phyloP scores from a whole-genome alignment of 2,113 vertebrate species.

The Stictonetta naevosa region DNA sequence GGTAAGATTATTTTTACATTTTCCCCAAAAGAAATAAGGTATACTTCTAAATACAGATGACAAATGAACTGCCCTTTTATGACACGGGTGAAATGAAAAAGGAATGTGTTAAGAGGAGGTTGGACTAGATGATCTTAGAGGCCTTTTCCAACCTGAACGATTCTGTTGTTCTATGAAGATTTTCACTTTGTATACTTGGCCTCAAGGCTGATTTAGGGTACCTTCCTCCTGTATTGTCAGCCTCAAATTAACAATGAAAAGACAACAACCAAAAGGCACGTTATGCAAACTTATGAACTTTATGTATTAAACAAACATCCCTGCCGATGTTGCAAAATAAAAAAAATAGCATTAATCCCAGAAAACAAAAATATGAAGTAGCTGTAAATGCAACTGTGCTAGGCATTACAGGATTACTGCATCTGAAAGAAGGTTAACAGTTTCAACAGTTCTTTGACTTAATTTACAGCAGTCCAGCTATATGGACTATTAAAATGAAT shows the following conservation, averaged over 20 bases:
- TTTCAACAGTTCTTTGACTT: neutral
- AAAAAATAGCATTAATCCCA: neutral
- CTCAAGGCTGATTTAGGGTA: slow-evolving; percentile 41
- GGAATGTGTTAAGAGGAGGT: neutral
- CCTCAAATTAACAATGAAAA: neutral
- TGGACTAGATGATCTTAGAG: too few species aligned
- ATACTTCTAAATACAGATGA: slow-evolving; percentile 33
- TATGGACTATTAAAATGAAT: neutral
- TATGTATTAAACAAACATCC: neutral
- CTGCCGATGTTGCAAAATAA: neutral
- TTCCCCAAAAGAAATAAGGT: slow-evolving; percentile 20
- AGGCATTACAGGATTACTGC: neutral
- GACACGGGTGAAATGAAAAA: slow-evolving; percentile 48
- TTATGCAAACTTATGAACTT: neutral
- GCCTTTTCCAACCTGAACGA: too few species aligned
- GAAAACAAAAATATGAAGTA: neutral
- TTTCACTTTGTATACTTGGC: slow-evolving; percentile 44
- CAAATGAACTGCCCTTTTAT: slow-evolving; percentile 33
- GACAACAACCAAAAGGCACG: neutral
- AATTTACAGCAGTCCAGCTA: neutral
- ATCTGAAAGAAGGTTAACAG: neutral
- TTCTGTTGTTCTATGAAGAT: neutral
- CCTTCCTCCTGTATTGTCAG: neutral
- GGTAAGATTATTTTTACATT: slow-evolving; percentile 4
- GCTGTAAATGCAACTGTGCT: neutral